Conservation (phyloP, 30 jellyfish, hydroid and myxozoan genomes). For the Aurelia coerulea region DNA sequence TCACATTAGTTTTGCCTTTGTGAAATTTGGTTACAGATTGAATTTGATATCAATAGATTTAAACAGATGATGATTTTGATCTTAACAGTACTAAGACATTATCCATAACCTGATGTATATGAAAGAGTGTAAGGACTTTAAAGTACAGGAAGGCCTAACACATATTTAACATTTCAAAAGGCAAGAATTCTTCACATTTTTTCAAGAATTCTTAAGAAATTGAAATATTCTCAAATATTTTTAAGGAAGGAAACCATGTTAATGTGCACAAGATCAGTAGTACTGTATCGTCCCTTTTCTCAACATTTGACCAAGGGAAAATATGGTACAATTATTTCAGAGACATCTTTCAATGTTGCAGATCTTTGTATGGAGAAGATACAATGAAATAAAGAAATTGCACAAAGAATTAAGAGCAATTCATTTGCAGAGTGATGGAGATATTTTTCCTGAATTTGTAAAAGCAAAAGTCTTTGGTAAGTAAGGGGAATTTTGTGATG, state of each 20-base stretch:
- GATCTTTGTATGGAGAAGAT: constrained; percentile 95
- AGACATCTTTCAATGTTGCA: not conserved
- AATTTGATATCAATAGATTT: too few species aligned
- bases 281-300: too few species aligned
- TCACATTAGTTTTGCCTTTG: too few species aligned
- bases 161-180: too few species aligned
- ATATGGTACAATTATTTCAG: not conserved
- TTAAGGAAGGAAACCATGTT: not conserved
- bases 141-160: not conserved
- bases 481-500: not conserved
- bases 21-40: too few species aligned
- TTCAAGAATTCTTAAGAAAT: too few species aligned
- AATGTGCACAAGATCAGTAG: not conserved
- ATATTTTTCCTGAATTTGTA: constrained; percentile 71
- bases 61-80: too few species aligned
- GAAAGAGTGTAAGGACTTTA: too few species aligned
- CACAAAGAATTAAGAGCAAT: constrained; percentile 67
- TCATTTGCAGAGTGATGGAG: constrained; percentile 13
- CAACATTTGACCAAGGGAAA: not conserved
- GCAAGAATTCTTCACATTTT: too few species aligned
- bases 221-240: too few species aligned
- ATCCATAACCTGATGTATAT: too few species aligned
- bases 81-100: too few species aligned
- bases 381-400: constrained; percentile 73
- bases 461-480: constrained; percentile 85